Evolutionary conservation across 2,797 vertebrate species (phyloP), one percentile per base, ranked within the genome.

Genomic region (Aulostomus chinensis): DNA sequence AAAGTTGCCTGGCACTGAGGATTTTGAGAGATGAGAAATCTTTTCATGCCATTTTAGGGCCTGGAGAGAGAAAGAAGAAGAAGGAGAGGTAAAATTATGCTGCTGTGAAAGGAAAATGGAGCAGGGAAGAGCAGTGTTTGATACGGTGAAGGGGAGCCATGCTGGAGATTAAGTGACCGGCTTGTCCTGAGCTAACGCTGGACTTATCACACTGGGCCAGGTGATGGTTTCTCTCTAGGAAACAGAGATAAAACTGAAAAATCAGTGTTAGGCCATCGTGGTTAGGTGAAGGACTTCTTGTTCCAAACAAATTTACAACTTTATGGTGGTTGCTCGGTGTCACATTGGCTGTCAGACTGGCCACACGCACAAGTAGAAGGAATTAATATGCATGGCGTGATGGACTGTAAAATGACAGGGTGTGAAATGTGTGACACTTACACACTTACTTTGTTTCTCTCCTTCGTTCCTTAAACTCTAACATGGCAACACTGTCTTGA

Each of bases 191-290:
- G 45, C 42, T 75, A 54, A 81, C 74, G 74, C 52, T 1, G 9
- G 49, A 70, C 67, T 72, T 77, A 82, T 87, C 70, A 68, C 58
- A 55, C 42, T n/a, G 26, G 41, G 42, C 73, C 78, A 79, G 80
- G 72, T 74, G 67, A 85, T 72, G 62, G 76, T 73, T 63, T 68
- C 57, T 38, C 38, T 38, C 38, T 46, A 48, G 57, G 24, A 60
- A 56, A 50, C 8, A 13, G 54, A 37, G 56, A 82, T 77, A 42
- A 64, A 74, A n/a, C n/a, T n/a, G 21, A 51, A 54, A 61, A 69
- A 60, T 64, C 51, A 22, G 40, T 45, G 47, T 55, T 40, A 14
- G 37, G n/a, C 51, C 18, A 34, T 63, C 57, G 38, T 64, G 53
- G 42, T 47, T 1, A 5, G 45, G 12, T 42, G 55, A 78, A 74